These are phyloP conservation scores for Kryptolebias ocellatus DNA, from an alignment of 2,797 vertebrate species.

Conservation along the genomic window DNA sequence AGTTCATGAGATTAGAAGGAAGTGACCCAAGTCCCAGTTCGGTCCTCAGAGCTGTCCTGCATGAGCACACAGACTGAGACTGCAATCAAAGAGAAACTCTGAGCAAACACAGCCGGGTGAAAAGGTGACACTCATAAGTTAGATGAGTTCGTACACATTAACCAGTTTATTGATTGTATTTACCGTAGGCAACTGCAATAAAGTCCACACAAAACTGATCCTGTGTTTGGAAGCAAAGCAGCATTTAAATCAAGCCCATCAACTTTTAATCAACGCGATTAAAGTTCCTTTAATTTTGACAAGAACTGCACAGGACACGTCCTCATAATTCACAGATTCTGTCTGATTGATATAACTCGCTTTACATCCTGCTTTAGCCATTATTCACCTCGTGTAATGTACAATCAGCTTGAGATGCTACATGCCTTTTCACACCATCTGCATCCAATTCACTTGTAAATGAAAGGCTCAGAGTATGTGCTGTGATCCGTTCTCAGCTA, in stretches of 20 bases:
- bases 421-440: not conserved
- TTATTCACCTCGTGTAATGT: no score
- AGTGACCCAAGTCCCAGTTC: not conserved
- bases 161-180: not conserved
- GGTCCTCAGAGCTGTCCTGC: not conserved
- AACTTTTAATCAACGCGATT: not conserved
- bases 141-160: not conserved
- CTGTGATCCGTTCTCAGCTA: no score
- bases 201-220: not conserved
- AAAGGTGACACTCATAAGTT: not conserved
- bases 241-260: no score
- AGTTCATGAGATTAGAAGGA: not conserved
- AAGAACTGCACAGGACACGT: no score
- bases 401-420: no score
- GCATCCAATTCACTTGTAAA: not conserved
- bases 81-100: slow-evolving; percentile 1
- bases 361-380: no score
- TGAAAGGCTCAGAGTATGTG: no score
- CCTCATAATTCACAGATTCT: no score
- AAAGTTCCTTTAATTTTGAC: no score
- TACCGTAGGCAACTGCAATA: not conserved
- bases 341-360: no score
- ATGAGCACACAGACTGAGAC: not conserved
- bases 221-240: not conserved
- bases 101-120: not conserved